These are phyloP conservation scores for Crenichthys baileyi DNA, from an alignment of 2,797 vertebrate species.

Conservation along the genomic window DNA sequence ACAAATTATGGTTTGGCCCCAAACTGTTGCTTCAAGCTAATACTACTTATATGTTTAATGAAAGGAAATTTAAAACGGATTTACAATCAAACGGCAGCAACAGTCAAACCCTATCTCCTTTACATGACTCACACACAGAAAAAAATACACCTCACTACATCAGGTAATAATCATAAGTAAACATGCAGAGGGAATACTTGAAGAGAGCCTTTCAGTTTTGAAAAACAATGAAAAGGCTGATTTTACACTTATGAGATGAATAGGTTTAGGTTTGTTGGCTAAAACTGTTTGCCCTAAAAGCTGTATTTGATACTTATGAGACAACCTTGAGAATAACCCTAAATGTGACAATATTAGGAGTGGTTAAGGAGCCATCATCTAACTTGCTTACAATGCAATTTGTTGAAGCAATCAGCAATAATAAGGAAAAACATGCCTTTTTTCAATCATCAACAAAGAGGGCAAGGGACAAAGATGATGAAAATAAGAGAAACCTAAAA, in stretches of 20 bases:
- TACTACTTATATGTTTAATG: neutral
- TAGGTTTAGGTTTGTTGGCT: neutral
- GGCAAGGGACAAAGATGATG: conserved; percentile 5
- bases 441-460: neutral
- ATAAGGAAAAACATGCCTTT: neutral
- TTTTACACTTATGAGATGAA: neutral
- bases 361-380: neutral
- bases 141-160: neutral
- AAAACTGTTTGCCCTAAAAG: neutral
- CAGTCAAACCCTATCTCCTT: neutral
- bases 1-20: too few species aligned
- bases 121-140: neutral
- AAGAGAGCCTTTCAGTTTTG: neutral
- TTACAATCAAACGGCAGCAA: neutral
- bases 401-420: neutral
- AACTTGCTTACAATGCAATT: neutral
- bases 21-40: neutral
- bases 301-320: neutral
- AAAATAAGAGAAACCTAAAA: neutral
- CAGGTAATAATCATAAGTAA: neutral
- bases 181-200: neutral
- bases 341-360: neutral
- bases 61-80: neutral
- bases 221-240: neutral
- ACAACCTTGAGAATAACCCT: neutral